Evolutionary conservation across 2,888 invertebrate species (phyloP), one percentile per base, ranked within the genome.

Genomic region (Melipona bicolor): DNA sequence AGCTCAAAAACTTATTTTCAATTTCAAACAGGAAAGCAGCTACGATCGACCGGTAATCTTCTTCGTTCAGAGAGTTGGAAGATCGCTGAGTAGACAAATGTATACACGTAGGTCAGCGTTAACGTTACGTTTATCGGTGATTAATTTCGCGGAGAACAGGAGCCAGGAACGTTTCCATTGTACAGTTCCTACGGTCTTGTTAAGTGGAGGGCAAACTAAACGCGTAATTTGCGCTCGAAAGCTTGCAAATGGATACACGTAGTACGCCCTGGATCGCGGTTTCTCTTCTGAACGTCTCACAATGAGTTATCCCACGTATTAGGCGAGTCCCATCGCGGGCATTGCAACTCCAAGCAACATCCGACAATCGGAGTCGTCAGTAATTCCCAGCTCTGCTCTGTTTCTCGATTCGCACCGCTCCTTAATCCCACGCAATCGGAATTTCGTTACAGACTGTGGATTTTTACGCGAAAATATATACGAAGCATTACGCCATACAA

Each of bases 241-340:
- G 68, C 68, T 49, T 15, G 59, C 52, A 59, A 77, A 71, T 50
- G 77, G 11, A 68, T 76, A 62, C 54, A 49, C 64, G 52, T 61
- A n/a, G 15, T 56, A 36, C 59, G 54, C 54, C 21, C 11, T 69
- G 68, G 79, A 73, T 81, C 56, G 69, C 62, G 68, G 49, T 64
- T 67, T 72, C 80, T 64, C 69, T 79, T 64, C 54, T 11, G 62
- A 56, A n/a, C 54, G 56, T 36, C 36, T 69, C 62, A 2, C 19
- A 69, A 52, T 65, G 56, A 61, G 69, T 64, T 81, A 79, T 73
- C 73, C 9, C n/a, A 43, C 27, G 79, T 49, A 56, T 74, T 77
- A 73, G 65, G 56, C 50, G 67, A 62, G 43, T 11, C 11, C 68
- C 74, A 65, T 59, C 52, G 43, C 65, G 59, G 56, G 79, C 27